Percentiles rank a stretch among this genome's conserved stretches.
Evolutionary conservation across 2,113 vertebrate species (phyloP).

Genomic region (Leucoraja erinaceus): DNA sequence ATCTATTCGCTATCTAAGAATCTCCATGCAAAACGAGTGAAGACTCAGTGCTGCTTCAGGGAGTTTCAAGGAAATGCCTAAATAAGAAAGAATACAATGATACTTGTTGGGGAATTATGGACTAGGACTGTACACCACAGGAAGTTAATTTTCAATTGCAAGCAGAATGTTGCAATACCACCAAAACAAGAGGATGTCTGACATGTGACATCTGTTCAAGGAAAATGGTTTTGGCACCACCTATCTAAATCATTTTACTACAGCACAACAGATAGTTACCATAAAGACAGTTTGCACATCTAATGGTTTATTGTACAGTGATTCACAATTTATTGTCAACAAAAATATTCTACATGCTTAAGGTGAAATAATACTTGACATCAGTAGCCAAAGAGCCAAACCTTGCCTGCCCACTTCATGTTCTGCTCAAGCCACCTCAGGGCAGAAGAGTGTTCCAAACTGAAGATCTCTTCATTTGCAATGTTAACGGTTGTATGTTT

Average conservation of each 20-base stretch:
- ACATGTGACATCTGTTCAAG: neutral
- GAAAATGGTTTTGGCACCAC: too few relatives aligned
- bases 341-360: neutral
- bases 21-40: too few relatives aligned
- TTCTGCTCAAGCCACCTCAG: constrained; percentile 78
- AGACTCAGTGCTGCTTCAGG: neutral
- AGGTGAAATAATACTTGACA: neutral
- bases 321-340: neutral
- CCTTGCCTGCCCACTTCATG: constrained; percentile 75
- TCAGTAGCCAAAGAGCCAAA: constrained; percentile 61
- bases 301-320: constrained; percentile 32
- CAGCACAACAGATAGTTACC: neutral
- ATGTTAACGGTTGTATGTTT: constrained; percentile 68
- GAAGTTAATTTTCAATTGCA: neutral
- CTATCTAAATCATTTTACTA: neutral
- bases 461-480: constrained; percentile 75
- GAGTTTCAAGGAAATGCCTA: neutral
- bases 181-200: neutral
- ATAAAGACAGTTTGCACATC: neutral
- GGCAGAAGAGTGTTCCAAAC: constrained; percentile 64
- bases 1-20: too few relatives aligned
- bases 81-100: neutral
- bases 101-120: neutral
- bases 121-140: neutral
- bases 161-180: neutral